phyloP scores from a whole-genome alignment of 2,797 vertebrate species.

The Hozukius guyotensis region DNA sequence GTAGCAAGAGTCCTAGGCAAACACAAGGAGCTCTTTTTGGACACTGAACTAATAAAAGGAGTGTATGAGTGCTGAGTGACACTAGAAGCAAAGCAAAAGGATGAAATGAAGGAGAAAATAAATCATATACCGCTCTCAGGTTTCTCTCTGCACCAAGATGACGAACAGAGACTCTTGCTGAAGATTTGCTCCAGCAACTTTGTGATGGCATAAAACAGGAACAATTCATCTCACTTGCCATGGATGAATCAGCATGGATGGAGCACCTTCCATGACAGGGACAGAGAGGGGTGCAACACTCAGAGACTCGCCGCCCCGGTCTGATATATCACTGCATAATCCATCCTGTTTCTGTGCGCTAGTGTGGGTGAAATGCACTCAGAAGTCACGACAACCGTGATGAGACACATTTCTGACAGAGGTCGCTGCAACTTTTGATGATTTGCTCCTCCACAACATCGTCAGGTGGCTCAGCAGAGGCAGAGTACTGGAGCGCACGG shows the following conservation, averaged over 20 bases:
- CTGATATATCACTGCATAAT: constrained; percentile 8
- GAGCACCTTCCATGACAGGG: neutral
- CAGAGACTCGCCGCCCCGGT: neutral
- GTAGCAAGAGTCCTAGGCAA: neutral
- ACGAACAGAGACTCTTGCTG: neutral
- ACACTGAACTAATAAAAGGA: neutral
- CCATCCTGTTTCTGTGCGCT: neutral
- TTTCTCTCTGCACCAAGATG: neutral
- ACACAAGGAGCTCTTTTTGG: neutral
- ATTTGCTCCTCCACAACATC: neutral
- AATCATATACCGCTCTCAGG: neutral
- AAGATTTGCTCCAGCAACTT: constrained; percentile 17
- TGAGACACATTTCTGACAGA: neutral
- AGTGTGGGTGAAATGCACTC: neutral
- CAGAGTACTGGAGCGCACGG: neutral
- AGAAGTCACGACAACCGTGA: neutral
- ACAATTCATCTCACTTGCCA: constrained; percentile 22
- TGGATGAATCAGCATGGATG: constrained; percentile 24
- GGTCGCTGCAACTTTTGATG: neutral
- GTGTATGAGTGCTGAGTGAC: constrained; percentile 8
- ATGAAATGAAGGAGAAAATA: constrained; percentile 15
- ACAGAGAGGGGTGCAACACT: neutral
- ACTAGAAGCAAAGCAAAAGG: neutral
- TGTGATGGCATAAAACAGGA: constrained; percentile 15
- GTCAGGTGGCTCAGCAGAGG: neutral